Base-by-base conservation (phyloP, 1,140 invertebrate species). In the Cataglyphis hispanica region DNA sequence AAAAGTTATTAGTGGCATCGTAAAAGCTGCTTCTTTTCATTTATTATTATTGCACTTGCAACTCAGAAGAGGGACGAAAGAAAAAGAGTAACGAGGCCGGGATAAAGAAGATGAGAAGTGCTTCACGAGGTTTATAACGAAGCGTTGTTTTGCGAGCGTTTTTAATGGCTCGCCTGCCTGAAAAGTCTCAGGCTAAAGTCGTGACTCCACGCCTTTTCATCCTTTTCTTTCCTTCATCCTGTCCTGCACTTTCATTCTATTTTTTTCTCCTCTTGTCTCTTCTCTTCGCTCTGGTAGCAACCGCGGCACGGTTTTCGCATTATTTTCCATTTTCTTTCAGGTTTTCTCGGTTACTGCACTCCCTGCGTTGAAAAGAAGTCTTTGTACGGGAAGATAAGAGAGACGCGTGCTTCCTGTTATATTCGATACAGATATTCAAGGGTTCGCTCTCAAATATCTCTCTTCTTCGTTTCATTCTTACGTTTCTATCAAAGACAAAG, bases 291-390 rank as follows among this genome's bases (percentile, higher is more conserved):
- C 11, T 37, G 43, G 19, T 64, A 78, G 77, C 70, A 50, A n/a
- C 64, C 50, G 16, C 83, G 84, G 75, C 86, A 80, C 84, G 85
- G 84, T 86, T 77, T 88, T 50, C 76, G 86, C 90, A 92, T 91
- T 93, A 93, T 93, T 93, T 93, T 90, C 90, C 91, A 93, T 92
- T 92, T 92, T 88, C 88, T 91, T 91, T 88, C 85, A 78, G 90
- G 84, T 86, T 81, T 69, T 72, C 77, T 72, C n/a, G 70, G 80
- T 80, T 74, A 70, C 77, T 86, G 16, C 85, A 34, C 84, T 89
- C 78, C 69, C 27, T n/a, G 1, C 58, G 75, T 16, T 50, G 75
- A 37, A 66, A 63, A 60, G 25, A 61, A 43, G 60, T 31, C 34
- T 31, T 50, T 10, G 46, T 60, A 10, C 31, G 31, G 53, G 27